Conservation (phyloP, 1,140 invertebrate genomes). For the Temnothorax longispinosus region DNA sequence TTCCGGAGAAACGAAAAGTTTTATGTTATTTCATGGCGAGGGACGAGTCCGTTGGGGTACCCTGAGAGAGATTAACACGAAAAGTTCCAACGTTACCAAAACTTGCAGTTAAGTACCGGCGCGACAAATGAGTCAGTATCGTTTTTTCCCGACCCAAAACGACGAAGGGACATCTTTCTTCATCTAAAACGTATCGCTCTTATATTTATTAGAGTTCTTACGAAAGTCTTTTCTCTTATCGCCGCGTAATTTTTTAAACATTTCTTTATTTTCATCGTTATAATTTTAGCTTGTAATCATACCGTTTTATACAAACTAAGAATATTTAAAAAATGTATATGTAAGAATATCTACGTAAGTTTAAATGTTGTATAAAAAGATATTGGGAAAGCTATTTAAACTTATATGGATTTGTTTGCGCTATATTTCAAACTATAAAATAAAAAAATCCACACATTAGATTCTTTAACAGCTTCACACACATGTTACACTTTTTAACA, state of each 20-base stretch:
- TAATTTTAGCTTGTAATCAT: not conserved
- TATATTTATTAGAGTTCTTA: constrained; percentile 28
- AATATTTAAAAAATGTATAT: not conserved
- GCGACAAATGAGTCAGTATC: constrained; percentile 72
- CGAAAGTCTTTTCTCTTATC: not conserved
- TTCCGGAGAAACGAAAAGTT: constrained; percentile 73
- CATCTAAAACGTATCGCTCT: constrained; percentile 11
- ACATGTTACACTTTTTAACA: not conserved
- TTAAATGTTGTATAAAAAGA: constrained; percentile 1
- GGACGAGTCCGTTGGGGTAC: constrained; percentile 66
- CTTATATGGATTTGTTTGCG: not conserved
- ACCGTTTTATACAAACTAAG: not conserved
- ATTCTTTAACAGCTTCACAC: not conserved
- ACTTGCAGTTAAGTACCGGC: constrained; percentile 74
- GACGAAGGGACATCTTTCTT: constrained; percentile 48
- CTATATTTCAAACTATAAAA: not conserved
- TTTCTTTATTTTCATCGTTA: not conserved
- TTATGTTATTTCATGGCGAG: constrained; percentile 70
- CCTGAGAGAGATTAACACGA: constrained; percentile 79
- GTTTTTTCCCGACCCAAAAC: constrained; percentile 54
- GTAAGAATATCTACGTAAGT: not conserved
- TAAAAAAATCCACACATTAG: not conserved
- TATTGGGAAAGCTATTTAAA: not conserved
- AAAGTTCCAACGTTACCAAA: constrained; percentile 78
- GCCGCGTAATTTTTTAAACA: not conserved